Base-by-base conservation (phyloP, 23 tunicate species). In the Ciona savignyi region DNA sequence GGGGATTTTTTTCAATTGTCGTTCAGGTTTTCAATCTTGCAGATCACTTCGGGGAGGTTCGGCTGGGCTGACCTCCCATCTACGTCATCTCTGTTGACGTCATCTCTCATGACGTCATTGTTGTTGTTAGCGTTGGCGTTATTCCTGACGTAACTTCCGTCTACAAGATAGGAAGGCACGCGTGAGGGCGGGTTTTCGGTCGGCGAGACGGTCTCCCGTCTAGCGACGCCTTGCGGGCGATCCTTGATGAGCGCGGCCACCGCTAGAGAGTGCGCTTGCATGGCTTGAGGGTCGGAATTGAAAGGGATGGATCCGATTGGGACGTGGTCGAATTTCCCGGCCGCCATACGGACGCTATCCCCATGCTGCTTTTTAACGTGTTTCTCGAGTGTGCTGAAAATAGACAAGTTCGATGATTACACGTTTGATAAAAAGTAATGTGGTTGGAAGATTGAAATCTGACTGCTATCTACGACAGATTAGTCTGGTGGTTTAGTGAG, bases 331-430 rank as follows among this genome's bases (percentile, higher is more conserved):
- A 65, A 34, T 27, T 80, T 80, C 24, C 51, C 48, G 4, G 29
- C 76, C n/a, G n/a, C n/a, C n/a, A n/a, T n/a, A 29, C 93, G 81
- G 34, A 75, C 69, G 1, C 65, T 65, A 65, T 86, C 95, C 30
- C 94, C 98, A 74, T 93, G 98, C 30, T 93, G 88, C 48, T 93
- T 93, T 63, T 93, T 93, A 30, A 93, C 87, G 70, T 93, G 98
- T 64, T 86, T 93, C 51, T 93, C 98, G 27, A 93, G 78, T 1
- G 98, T 93, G 89, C 86, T 80, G 78, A 35, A 72, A 79, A 1
- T 26, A 62, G 23, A 29, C 25, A 73, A 1, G 56, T 23, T 1
- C 27, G 29, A 9, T 27, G 69, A 20, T 23, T 65, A 25, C n/a
- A n/a, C n/a, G n/a, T n/a, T n/a, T n/a, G n/a, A n/a, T n/a, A n/a